These are phyloP conservation scores for Dendrocincla tyrannina DNA, from an alignment of 2,797 vertebrate genomes.

Conservation along the genomic window DNA sequence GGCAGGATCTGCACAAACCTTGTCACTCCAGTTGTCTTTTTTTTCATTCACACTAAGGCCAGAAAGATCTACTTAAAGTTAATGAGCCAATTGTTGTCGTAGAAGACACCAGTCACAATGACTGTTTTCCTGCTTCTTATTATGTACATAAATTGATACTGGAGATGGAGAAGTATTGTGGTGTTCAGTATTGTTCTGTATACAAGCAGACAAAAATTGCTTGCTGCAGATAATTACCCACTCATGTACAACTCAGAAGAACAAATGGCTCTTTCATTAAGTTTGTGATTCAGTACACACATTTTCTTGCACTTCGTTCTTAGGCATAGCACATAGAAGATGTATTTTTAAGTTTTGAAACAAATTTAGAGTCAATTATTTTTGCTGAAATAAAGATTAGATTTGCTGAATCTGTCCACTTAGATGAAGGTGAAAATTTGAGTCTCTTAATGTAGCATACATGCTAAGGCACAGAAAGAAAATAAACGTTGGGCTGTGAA, in stretches of 20 bases:
- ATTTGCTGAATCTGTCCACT: neutral
- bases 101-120: constrained; percentile 18
- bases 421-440: neutral
- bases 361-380: neutral
- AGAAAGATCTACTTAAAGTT: constrained; percentile 51
- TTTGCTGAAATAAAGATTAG: too few relatives aligned
- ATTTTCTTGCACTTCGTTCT: neutral
- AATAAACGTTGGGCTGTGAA: neutral
- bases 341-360: neutral
- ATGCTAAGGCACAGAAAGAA: neutral
- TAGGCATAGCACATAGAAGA: neutral
- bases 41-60: neutral
- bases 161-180: constrained; percentile 25
- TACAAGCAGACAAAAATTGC: constrained; percentile 35
- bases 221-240: constrained; percentile 59
- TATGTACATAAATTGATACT: constrained; percentile 45
- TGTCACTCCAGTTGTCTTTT: neutral
- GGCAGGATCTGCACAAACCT: neutral
- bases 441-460: neutral
- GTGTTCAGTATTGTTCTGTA: constrained; percentile 32
- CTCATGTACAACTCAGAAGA: constrained; percentile 43
- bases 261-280: constrained; percentile 45
- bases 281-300: neutral
- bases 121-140: constrained; percentile 50
- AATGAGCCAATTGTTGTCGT: constrained; percentile 62